These are phyloP conservation scores for Belonocnema kinseyi DNA, from an alignment of 1,140 invertebrate genomes.

Conservation along the genomic window DNA sequence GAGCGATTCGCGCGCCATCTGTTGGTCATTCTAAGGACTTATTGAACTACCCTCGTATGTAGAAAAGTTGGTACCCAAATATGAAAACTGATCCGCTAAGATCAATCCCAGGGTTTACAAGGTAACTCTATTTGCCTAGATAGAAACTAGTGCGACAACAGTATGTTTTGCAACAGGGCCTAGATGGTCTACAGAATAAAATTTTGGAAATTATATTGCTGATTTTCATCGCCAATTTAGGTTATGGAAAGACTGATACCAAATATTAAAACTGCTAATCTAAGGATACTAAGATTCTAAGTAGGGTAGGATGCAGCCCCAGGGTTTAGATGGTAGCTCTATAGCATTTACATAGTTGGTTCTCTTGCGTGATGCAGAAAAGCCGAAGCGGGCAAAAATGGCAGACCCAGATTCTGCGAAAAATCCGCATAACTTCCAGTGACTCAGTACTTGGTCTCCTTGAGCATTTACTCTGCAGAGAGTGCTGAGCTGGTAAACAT, in stretches of 20 bases:
- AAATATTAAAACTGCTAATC: neutral
- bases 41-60: no score
- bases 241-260: neutral
- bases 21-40: no score
- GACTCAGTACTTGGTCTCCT: slow-evolving; percentile 56
- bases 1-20: no score
- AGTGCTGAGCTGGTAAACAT: neutral
- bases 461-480: slow-evolving; percentile 43
- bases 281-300: neutral
- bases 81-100: neutral
- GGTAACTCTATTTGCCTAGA: neutral
- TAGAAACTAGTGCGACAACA: no score
- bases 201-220: neutral
- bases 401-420: slow-evolving; percentile 51
- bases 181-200: no score
- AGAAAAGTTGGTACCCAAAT: neutral
- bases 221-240: neutral
- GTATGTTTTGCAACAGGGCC: no score
- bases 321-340: slow-evolving; percentile 1
- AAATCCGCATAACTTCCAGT: slow-evolving; percentile 53
- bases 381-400: slow-evolving; percentile 37
- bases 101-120: neutral
- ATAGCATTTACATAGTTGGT: slow-evolving; percentile 6
- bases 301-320: neutral
- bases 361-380: slow-evolving; percentile 23